These are phyloP conservation scores for Adelognathus sp. DNA, from an alignment of 2,888 invertebrate genomes.

Conservation along the genomic window DNA sequence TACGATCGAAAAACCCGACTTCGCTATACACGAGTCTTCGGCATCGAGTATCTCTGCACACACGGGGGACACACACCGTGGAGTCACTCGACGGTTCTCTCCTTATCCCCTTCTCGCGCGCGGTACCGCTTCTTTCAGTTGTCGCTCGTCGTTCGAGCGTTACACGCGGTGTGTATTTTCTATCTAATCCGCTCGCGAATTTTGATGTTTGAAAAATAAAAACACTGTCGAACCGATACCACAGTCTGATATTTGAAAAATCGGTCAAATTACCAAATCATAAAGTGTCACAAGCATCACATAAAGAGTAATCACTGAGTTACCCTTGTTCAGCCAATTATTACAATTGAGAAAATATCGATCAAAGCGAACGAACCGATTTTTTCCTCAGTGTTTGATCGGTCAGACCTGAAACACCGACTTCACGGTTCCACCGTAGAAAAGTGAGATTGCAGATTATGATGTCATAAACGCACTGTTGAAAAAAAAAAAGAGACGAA, in stretches of 20 bases:
- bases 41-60: conserved; percentile 3
- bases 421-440: not conserved
- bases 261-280: not conserved
- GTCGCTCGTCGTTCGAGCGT: conserved; percentile 75
- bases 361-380: not conserved
- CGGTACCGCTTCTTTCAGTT: conserved; percentile 74
- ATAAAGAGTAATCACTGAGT: not conserved
- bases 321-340: not conserved
- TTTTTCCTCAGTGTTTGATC: conserved; percentile 11
- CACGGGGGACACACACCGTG: conserved; percentile 32
- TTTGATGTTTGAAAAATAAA: not conserved
- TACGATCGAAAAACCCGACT: conserved; percentile 46
- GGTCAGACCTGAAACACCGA: not conserved
- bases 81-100: conserved; percentile 12
- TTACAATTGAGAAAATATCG: not conserved
- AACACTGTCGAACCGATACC: not conserved
- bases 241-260: not conserved
- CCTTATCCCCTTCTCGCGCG: conserved; percentile 70
- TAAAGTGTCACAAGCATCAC: not conserved
- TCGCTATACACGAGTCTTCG: too few relatives aligned
- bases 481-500: not conserved
- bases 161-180: conserved; percentile 65
- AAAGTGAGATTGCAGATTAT: not conserved
- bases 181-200: not conserved
- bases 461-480: not conserved